Conservation (phyloP, 2,888 invertebrate species). For the Galerucella nymphaeae region DNA sequence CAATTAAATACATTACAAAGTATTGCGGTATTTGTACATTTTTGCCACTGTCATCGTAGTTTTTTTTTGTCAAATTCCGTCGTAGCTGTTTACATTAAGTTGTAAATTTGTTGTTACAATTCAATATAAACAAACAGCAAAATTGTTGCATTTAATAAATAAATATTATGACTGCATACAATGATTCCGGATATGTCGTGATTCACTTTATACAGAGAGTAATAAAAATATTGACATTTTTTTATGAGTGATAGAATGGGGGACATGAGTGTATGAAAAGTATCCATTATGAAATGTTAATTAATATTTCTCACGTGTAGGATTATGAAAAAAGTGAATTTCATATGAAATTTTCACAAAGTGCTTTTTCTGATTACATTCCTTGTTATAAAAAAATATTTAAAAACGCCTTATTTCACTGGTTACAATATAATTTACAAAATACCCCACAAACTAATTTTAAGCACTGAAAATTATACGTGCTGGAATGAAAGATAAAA, state of each 20-base stretch:
- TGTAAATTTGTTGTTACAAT: background rate
- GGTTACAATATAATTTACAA: background rate
- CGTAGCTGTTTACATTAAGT: background rate
- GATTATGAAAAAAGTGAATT: no score
- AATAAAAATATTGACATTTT: no score
- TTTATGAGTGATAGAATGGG: no score
- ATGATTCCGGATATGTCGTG: no score
- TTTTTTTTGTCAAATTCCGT: background rate
- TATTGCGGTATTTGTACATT: background rate
- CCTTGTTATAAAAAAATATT: no score
- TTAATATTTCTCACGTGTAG: no score
- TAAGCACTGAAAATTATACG: background rate
- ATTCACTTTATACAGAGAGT: no score
- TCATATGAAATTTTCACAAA: no score
- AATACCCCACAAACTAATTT: background rate
- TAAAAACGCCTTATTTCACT: no score
- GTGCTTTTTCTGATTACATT: no score
- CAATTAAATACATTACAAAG: background rate
- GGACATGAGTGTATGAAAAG: no score
- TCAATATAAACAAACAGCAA: background rate
- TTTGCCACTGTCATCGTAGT: background rate
- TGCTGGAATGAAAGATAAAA: background rate
- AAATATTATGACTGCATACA: background rate
- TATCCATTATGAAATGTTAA: no score
- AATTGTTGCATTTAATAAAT: background rate